phyloP scores from a whole-genome alignment of 2,888 invertebrate species.

The Dugesia japonica region DNA sequence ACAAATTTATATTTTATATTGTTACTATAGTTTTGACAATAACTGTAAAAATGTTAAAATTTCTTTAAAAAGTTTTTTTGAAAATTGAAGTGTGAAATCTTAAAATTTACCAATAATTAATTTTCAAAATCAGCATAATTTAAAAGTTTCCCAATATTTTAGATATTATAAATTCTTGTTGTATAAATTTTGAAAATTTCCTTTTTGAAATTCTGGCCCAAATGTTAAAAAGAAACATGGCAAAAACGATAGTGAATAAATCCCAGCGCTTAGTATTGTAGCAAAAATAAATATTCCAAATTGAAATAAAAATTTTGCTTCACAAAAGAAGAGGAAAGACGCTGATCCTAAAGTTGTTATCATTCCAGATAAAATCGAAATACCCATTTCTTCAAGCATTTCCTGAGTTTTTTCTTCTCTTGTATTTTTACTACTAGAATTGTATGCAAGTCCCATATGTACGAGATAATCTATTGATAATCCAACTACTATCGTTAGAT shows the following conservation, averaged over 20 bases:
- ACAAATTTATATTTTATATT: too few relatives aligned
- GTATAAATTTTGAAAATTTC: too few relatives aligned
- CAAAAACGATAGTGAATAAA: neutral
- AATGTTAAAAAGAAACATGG: neutral
- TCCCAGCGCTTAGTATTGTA: neutral
- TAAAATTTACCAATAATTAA: too few relatives aligned
- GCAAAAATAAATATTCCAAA: neutral
- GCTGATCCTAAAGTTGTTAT: neutral
- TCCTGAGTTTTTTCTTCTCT: neutral
- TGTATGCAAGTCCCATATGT: neutral
- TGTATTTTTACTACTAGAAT: neutral
- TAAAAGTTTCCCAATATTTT: too few relatives aligned
- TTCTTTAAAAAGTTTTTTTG: too few relatives aligned
- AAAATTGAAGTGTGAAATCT: too few relatives aligned
- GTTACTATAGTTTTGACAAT: too few relatives aligned
- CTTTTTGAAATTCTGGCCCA: too few relatives aligned
- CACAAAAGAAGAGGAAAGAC: slow-evolving; percentile 3
- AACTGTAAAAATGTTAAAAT: too few relatives aligned
- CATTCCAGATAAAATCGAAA: neutral
- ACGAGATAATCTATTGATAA: slow-evolving; percentile 6
- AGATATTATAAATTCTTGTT: too few relatives aligned
- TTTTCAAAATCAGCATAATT: too few relatives aligned
- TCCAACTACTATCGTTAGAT: neutral
- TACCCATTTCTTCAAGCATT: neutral
- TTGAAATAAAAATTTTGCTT: neutral